Evolutionary conservation across 2,797 vertebrate species (phyloP).

Genomic region (Botia kubotai): DNA sequence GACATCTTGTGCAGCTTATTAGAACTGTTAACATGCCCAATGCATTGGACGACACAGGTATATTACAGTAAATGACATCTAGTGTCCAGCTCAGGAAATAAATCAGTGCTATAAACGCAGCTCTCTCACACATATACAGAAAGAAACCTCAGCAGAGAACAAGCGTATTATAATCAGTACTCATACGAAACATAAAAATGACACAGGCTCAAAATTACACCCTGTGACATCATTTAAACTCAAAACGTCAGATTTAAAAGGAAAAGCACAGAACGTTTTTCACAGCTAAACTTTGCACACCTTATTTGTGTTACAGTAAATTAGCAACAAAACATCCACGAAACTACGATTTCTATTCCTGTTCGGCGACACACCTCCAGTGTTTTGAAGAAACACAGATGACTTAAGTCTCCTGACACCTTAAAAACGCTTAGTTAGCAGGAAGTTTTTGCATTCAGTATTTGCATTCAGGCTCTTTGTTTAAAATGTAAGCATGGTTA

Average conservation of each 20-base stretch:
- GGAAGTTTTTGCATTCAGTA: neutral
- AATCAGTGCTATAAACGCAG: constrained; percentile 16
- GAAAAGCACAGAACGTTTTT: constrained; percentile 3
- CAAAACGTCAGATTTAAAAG: constrained; percentile 37
- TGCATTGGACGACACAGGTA: neutral
- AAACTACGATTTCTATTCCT: constrained; percentile 8
- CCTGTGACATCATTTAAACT: neutral
- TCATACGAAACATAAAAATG: constrained; percentile 7
- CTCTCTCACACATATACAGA: neutral
- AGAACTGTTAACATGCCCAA: constrained; percentile 36
- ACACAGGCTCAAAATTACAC: neutral
- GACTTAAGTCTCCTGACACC: neutral
- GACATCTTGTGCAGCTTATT: constrained; percentile 47
- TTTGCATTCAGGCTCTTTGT: neutral
- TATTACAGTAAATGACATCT: constrained; percentile 25
- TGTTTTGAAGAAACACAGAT: constrained; percentile 31
- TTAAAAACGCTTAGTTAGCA: neutral
- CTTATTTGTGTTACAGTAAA: constrained; percentile 11
- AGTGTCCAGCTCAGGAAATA: constrained; percentile 19
- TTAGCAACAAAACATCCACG: constrained; percentile 13
- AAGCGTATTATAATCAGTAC: constrained; percentile 5
- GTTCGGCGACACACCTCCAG: constrained; percentile 31
- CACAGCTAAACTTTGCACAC: constrained; percentile 36
- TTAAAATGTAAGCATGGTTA: constrained; percentile 9
- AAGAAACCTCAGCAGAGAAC: neutral